These are phyloP conservation scores for Hippasteria phrygiana DNA, from an alignment of 53 echinoderm and acorn worm species.

Conservation along the genomic window DNA sequence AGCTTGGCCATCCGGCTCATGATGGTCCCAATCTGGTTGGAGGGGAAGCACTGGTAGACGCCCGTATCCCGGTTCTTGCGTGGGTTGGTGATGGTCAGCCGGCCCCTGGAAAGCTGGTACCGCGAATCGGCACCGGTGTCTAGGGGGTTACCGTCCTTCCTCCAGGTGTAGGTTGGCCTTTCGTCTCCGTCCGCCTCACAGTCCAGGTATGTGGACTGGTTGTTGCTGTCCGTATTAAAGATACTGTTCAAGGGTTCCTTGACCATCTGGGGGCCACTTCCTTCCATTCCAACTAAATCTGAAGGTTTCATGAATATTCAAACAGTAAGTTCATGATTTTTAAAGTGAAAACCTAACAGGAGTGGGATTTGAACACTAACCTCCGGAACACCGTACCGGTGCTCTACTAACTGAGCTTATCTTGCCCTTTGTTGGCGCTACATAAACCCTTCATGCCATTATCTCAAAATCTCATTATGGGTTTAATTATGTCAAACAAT, in stretches of 20 bases:
- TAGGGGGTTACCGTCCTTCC: conserved; percentile 25
- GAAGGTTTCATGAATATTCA: no score
- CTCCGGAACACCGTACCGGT: no score
- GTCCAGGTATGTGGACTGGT: conserved; percentile 42
- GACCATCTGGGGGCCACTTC: conserved; percentile 68
- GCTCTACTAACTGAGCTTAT: no score
- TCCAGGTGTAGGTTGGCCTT: conserved; percentile 62
- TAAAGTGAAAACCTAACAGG: no score
- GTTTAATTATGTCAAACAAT: no score
- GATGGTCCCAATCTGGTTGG: conserved; percentile 65
- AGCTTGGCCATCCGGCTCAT: conserved; percentile 71
- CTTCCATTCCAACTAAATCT: conserved; percentile 39
- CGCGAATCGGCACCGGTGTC: conserved; percentile 1
- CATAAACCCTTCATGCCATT: no score
- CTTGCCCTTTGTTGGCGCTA: no score
- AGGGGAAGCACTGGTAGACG: conserved; percentile 67
- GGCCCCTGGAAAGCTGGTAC: conserved; percentile 49
- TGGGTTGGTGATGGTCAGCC: conserved; percentile 71
- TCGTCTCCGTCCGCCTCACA: conserved; percentile 68
- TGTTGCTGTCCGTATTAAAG: conserved; percentile 60
- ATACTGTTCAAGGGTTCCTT: conserved; percentile 67
- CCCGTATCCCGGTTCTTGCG: conserved; percentile 39
- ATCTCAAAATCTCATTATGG: no score
- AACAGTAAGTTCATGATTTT: no score
- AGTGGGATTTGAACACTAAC: no score